Evolutionary conservation across 2,113 vertebrate genomes (phyloP).

Genomic region (Tachysurus vachellii): DNA sequence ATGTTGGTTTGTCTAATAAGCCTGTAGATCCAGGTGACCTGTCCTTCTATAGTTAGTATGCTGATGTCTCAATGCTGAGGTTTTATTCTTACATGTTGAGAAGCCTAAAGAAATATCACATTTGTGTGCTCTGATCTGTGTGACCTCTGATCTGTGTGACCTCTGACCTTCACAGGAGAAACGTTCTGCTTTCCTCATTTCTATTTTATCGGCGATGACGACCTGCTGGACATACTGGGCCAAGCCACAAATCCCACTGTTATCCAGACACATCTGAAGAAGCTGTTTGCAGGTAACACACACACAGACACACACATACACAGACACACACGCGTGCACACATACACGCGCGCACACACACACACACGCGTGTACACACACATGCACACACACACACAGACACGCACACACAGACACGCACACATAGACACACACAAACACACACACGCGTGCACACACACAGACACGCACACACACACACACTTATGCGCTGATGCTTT

Average conservation of each 20-base stretch:
- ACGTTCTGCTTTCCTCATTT: too few relatives aligned
- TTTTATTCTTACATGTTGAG: not conserved
- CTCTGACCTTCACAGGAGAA: too few relatives aligned
- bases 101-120: too few relatives aligned
- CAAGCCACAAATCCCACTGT: slow-evolving; percentile 90
- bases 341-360: too few relatives aligned
- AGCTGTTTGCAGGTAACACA: slow-evolving; percentile 88
- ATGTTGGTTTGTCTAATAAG: not conserved
- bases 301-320: too few relatives aligned
- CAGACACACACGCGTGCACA: too few relatives aligned
- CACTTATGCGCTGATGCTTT: too few relatives aligned
- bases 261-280: slow-evolving; percentile 96
- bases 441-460: not conserved
- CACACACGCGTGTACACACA: too few relatives aligned
- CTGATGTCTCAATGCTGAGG: too few relatives aligned
- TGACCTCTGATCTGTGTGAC: too few relatives aligned
- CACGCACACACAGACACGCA: not conserved
- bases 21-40: not conserved
- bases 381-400: not conserved
- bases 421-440: not conserved
- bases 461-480: slow-evolving; percentile 37
- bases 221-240: slow-evolving; percentile 94
- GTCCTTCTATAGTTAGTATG: not conserved
- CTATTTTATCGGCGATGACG: slow-evolving; percentile 97
- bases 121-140: too few relatives aligned